phyloP scores from a whole-genome alignment of 2,888 invertebrate genomes.

The Macrostomum cliftonense region DNA sequence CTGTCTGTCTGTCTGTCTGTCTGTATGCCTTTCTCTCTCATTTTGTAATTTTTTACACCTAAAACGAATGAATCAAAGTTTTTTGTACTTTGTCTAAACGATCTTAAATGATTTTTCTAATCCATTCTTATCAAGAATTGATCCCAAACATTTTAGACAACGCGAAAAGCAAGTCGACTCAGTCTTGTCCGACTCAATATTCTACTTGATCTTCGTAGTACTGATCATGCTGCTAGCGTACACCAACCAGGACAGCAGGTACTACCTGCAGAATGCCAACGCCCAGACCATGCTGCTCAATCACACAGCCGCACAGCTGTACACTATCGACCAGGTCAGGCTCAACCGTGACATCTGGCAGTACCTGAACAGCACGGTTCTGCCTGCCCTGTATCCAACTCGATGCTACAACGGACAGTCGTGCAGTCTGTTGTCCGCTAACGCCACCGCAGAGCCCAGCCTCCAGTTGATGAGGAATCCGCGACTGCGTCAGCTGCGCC shows the following conservation, averaged over 20 bases:
- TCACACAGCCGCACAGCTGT: background rate
- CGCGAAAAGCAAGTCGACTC: constrained; percentile 17
- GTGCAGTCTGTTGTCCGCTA: background rate
- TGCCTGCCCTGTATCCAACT: constrained; percentile 13
- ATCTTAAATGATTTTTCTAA: too few species aligned
- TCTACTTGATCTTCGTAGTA: constrained; percentile 18
- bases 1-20: too few species aligned
- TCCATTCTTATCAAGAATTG: too few species aligned
- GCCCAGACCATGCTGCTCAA: constrained; percentile 14
- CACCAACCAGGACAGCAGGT: constrained; percentile 17
- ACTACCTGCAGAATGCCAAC: constrained; percentile 14
- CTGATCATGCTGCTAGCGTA: constrained; percentile 19
- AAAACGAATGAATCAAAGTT: too few species aligned
- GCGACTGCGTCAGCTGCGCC: constrained; percentile 3
- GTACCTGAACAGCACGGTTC: constrained; percentile 12
- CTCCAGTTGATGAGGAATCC: background rate
- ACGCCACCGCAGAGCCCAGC: constrained; percentile 1
- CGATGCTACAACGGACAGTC: constrained; percentile 9
- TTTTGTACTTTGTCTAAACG: too few species aligned
- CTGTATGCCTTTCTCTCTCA: too few species aligned
- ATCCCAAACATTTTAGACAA: too few species aligned
- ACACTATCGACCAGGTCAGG: constrained; percentile 14
- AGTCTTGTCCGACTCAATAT: constrained; percentile 16
- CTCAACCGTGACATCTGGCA: constrained; percentile 15
- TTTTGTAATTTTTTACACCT: too few species aligned